Conservation (phyloP, 2,797 vertebrate species). For the Melanotaenia boesemani region DNA sequence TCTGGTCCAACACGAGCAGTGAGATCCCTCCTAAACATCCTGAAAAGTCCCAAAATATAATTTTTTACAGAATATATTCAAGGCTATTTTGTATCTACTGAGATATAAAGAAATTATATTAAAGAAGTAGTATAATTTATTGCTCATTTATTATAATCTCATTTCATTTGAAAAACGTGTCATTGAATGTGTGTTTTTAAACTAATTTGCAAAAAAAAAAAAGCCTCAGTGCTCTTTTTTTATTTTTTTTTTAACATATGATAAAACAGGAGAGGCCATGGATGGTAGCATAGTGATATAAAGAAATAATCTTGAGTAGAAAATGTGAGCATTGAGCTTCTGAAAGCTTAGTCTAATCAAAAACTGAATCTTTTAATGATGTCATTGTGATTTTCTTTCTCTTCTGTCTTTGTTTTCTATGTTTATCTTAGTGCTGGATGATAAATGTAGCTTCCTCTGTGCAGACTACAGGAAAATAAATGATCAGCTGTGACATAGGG, state of each 20-base stretch:
- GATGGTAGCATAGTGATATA: not conserved
- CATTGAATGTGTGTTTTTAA: constrained; percentile 75
- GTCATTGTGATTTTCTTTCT: constrained; percentile 46
- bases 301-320: constrained; percentile 43
- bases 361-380: constrained; percentile 55
- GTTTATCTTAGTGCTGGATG: constrained; percentile 45
- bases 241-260: not conserved
- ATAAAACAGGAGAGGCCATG: no score
- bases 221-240: constrained; percentile 60
- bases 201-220: constrained; percentile 59
- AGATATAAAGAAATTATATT: constrained; percentile 79
- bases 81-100: constrained; percentile 84
- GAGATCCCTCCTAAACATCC: constrained; percentile 47
- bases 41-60: constrained; percentile 73
- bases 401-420: constrained; percentile 36
- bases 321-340: constrained; percentile 35
- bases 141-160: constrained; percentile 57
- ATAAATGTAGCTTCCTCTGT: constrained; percentile 58
- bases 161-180: constrained; percentile 65
- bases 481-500: constrained; percentile 31
- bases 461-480: constrained; percentile 39
- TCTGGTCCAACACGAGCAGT: no score
- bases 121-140: constrained; percentile 74
- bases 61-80: constrained; percentile 83
- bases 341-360: constrained; percentile 30